Evolutionary conservation across 2,797 vertebrate genomes (phyloP).

Genomic region (Emys orbicularis): DNA sequence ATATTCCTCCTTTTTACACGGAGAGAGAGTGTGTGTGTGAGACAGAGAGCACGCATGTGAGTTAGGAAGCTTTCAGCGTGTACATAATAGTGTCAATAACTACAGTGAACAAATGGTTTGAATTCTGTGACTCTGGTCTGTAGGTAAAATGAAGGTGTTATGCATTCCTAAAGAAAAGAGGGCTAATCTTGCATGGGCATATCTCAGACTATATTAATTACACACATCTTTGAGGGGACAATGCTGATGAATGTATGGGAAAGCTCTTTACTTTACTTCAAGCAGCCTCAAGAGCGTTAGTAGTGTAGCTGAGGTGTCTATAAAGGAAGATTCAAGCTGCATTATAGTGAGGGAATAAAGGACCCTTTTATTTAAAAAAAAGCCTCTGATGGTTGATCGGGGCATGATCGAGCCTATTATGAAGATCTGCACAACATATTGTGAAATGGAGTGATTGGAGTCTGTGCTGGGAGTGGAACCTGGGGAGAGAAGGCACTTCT

Average conservation of each 20-base stretch:
- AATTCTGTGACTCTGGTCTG: constrained; percentile 13
- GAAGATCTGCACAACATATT: neutral
- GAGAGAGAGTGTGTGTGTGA: neutral
- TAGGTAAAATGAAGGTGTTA: constrained; percentile 36
- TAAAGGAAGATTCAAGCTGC: neutral
- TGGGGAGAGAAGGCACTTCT: neutral
- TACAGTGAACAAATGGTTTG: neutral
- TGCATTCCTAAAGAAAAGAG: neutral
- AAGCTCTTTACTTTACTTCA: neutral
- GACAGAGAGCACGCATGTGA: neutral
- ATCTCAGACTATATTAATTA: constrained; percentile 2
- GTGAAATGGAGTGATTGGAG: neutral
- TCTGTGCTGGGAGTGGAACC: neutral
- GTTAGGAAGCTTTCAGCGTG: neutral
- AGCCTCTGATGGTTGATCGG: neutral
- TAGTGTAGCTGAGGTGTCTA: neutral
- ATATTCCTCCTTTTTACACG: neutral
- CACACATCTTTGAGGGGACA: neutral
- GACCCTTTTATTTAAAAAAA: neutral
- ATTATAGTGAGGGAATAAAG: neutral
- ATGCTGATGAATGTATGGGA: neutral
- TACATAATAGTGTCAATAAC: constrained; percentile 58
- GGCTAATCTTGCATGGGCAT: neutral
- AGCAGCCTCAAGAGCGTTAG: neutral
- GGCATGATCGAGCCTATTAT: neutral